Evolutionary conservation across 1,140 invertebrate species (phyloP), one percentile per base, ranked within the genome.

Genomic region (Drosophila takahashii): DNA sequence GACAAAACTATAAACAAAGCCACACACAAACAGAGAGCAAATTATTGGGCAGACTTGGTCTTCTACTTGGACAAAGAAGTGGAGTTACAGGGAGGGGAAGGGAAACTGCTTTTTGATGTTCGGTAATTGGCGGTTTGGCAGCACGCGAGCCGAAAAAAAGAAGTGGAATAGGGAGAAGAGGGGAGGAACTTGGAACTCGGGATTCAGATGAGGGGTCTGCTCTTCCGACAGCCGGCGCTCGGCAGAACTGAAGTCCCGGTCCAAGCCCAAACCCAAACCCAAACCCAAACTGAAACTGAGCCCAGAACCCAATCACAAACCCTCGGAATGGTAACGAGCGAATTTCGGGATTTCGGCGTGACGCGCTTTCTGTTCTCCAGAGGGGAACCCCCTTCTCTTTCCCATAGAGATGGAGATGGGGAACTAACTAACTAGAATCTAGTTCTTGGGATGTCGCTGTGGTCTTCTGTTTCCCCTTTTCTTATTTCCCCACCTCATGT

Each of bases 71-170:
- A 22, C 37, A 45, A 8, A 51, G 22, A 29, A 3, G 4, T 37
- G 45, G 26, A 27, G 45, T n/a, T 15, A 15, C 34, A 26, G 32
- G 42, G 10, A 22, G 15, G 0, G n/a, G 9, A 10, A 56, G 83
- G 76, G 71, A 83, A 87, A 87, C 83, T 87, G 83, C 83, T 83
- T 87, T 87, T 87, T 87, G 84, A 87, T 87, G 84, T 87, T 87
- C 76, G 79, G 84, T 87, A 87, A 87, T 87, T 87, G 84, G 84
- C 84, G 84, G 84, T 87, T 87, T 87, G 84, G 84, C 79, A 89
- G 83, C 84, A 87, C 84, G 84, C 84, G 84, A 87, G 78, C 69
- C 81, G 72, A 79, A 66, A 69, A 69, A 67, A 26, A 7, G 37
- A 22, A 67, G 26, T 47, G 13, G 39, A 65, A 15, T 8, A 3